Base-by-base conservation (phyloP, 2,113 vertebrate genomes). In the Antechinus flavipes region DNA sequence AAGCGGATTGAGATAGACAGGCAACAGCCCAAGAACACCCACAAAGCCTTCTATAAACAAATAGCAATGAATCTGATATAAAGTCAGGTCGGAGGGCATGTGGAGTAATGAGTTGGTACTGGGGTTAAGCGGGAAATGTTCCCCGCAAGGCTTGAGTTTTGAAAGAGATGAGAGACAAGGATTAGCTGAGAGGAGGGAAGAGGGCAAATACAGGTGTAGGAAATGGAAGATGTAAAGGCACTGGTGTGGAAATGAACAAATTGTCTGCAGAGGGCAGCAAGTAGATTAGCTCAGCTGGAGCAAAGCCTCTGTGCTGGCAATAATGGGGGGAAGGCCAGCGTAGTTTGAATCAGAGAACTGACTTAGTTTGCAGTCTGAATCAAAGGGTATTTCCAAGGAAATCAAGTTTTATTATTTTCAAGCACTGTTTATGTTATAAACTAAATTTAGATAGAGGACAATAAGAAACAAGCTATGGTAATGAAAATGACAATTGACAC, bases 401-500 rank as follows among this genome's bases (percentile, higher is more conserved):
- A n/a, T 90, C 93, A 54, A 91, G 55, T 92, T 52, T 96, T 94
- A 96, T 19, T 92, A 95, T 95, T 96, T 95, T 93, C 90, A 96
- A 97, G 42, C 19, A 84, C n/a, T 84, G 7, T 84, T 84, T 42
- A 84, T 42, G 68, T 84, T 42, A 84, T 84, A 42, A 84, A 42
- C 68, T 84, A 84, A 84, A 84, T 84, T 84, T 84, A 84, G 68
- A 84, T 35, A 89, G 25, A 97, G 97, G 94, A 89, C 54, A 96
- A 93, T 94, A 95, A 94, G 6, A 2, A 54, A 61, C 7, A 95
- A 96, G 91, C 91, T 56, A 3, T 61, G 94, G 90, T 61, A 89
- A 23, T 91, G 96, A 97, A 84, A 94, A 92, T 90, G 53, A 89
- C 0, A 92, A 90, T 91, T 25, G 1, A 92, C 61, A 97, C 97